phyloP scores from a whole-genome alignment of 2,888 invertebrate genomes.

The Griposia aprilina region DNA sequence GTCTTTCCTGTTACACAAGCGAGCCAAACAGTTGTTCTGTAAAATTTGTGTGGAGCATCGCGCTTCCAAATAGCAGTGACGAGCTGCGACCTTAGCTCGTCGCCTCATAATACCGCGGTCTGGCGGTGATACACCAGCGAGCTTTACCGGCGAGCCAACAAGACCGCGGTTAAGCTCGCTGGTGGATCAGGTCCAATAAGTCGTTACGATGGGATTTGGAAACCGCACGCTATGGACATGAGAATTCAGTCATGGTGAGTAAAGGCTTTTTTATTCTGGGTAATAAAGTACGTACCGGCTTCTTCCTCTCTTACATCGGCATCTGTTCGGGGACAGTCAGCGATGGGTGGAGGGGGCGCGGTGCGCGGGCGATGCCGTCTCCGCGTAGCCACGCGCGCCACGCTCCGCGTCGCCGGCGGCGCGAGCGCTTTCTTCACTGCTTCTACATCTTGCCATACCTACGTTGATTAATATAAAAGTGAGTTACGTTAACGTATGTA shows the following conservation, averaged over 20 bases:
- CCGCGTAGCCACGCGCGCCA: conserved; percentile 85
- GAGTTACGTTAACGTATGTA: not conserved
- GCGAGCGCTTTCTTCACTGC: conserved; percentile 92
- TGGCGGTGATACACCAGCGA: conserved; percentile 3
- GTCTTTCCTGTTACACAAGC: not conserved
- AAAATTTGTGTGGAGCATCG: not conserved
- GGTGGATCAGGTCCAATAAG: not conserved
- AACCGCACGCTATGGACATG: not conserved
- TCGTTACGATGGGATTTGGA: not conserved
- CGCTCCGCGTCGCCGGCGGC: conserved; percentile 89
- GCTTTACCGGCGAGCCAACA: not conserved
- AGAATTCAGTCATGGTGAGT: conserved; percentile 7
- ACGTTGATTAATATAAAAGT: conserved; percentile 20
- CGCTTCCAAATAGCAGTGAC: not conserved
- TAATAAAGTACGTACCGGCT: conserved; percentile 66
- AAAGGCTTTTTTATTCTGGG: not conserved
- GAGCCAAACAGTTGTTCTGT: not conserved
- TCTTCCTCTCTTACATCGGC: conserved; percentile 71
- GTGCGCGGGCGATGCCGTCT: conserved; percentile 71
- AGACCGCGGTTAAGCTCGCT: not conserved
- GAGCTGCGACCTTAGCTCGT: not conserved
- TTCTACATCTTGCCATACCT: conserved; percentile 94
- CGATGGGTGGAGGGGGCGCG: conserved; percentile 69
- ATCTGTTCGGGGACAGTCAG: conserved; percentile 83
- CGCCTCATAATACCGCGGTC: not conserved